These are phyloP conservation scores for Pitta sordida DNA, from an alignment of 2,113 vertebrate species.

Conservation along the genomic window DNA sequence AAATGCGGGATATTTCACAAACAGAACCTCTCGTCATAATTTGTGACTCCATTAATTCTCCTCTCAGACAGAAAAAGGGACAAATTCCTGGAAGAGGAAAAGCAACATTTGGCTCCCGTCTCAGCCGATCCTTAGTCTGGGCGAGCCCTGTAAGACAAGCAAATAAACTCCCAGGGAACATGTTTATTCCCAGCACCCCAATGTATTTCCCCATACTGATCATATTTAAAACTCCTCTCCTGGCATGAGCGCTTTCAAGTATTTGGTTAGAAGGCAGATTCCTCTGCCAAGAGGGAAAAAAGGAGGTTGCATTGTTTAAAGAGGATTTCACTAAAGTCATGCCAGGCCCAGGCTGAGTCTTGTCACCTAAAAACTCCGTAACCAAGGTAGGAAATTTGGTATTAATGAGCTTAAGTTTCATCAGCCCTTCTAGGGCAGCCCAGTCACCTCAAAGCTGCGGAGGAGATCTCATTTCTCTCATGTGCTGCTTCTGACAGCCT, in stretches of 20 bases:
- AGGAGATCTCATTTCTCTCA: not conserved
- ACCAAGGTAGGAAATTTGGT: not conserved
- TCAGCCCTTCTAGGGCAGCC: not conserved
- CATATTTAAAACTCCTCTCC: not conserved
- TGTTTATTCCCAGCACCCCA: not conserved
- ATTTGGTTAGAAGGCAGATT: not conserved
- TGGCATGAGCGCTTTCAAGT: not conserved
- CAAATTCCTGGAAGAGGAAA: not conserved
- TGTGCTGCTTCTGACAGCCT: not conserved
- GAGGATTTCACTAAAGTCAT: not conserved
- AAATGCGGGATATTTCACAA: not conserved
- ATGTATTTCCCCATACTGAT: not conserved
- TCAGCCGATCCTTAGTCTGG: not conserved
- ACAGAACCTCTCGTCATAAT: rapidly evolving
- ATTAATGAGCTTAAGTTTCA: not conserved
- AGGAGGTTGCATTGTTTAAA: not conserved
- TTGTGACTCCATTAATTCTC: not conserved
- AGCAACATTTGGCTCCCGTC: not conserved
- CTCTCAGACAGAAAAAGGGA: not conserved
- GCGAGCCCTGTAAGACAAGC: not conserved
- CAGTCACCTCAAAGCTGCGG: not conserved
- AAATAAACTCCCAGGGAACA: not conserved
- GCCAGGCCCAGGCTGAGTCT: not conserved
- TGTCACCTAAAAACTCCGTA: not conserved
- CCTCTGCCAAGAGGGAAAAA: not conserved